Conservation (phyloP, 2,888 invertebrate species). For the Drosophila maculinotata region DNA sequence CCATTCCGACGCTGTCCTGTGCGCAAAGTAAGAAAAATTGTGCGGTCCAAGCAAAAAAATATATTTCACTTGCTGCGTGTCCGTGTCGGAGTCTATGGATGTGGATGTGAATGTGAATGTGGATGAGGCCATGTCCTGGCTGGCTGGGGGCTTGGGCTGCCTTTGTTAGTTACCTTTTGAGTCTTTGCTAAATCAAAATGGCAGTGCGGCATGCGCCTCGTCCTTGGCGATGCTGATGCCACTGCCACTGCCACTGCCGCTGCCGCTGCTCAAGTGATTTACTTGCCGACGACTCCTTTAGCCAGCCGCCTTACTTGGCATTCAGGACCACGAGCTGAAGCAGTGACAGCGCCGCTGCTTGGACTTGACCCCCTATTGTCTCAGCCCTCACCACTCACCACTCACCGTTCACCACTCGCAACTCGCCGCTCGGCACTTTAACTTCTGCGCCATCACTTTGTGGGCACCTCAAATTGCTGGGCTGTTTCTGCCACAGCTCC, state of each 20-base stretch:
- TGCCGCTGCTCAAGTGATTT: conserved; percentile 77
- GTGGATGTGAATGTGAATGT: too few relatives aligned
- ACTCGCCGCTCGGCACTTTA: conserved; percentile 43
- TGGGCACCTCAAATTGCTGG: conserved; percentile 67
- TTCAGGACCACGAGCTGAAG: conserved; percentile 61
- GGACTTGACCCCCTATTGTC: background rate
- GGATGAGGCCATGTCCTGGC: conserved; percentile 31
- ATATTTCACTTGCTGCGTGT: conserved; percentile 48
- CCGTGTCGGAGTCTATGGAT: background rate
- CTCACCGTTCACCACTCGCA: background rate
- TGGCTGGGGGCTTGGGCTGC: conserved; percentile 45
- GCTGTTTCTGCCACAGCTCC: conserved; percentile 23
- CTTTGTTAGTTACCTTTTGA: conserved; percentile 79
- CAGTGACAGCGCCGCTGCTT: conserved; percentile 10
- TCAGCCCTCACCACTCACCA: background rate
- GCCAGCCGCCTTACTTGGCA: conserved; percentile 73
- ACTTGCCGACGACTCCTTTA: conserved; percentile 69
- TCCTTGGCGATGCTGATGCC: conserved; percentile 23
- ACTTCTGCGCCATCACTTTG: conserved; percentile 47
- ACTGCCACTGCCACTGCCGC: too few relatives aligned
- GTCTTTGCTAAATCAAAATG: conserved; percentile 79
- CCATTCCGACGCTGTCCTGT: conserved; percentile 35
- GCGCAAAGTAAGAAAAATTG: conserved; percentile 76
- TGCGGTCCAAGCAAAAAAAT: conserved; percentile 75
- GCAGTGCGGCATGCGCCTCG: conserved; percentile 57